Evolutionary conservation across 2,797 vertebrate species (phyloP).

Genomic region (Cossypha heuglini): DNA sequence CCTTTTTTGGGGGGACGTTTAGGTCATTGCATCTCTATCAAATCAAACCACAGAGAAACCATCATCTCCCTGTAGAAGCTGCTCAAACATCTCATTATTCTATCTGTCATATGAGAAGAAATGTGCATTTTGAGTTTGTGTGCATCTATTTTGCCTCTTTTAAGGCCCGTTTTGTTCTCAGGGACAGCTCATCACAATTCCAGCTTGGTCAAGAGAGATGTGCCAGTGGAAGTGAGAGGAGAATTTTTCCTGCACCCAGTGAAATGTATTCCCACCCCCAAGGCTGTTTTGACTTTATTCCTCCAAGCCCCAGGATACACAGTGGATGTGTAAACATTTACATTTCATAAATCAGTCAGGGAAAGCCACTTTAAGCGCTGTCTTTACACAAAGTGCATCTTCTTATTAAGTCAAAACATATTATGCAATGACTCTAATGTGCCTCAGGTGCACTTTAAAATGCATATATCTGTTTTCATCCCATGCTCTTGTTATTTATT

Average conservation of each 20-base stretch:
- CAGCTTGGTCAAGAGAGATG: neutral
- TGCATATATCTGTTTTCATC: neutral
- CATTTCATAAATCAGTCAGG: slow-evolving; percentile 39
- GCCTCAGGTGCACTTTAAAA: slow-evolving; percentile 53
- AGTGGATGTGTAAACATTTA: slow-evolving; percentile 44
- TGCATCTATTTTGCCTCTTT: neutral
- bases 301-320: neutral
- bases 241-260: neutral
- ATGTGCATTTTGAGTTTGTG: rapidly evolving
- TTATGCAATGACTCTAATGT: slow-evolving; percentile 2
- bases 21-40: neutral
- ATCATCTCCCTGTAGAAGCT: neutral
- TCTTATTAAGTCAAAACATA: slow-evolving; percentile 48
- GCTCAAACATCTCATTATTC: neutral
- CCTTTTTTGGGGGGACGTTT: neutral
- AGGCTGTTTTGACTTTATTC: slow-evolving; percentile 16
- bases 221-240: neutral
- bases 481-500: neutral
- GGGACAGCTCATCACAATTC: neutral
- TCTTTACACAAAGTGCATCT: slow-evolving; percentile 6
- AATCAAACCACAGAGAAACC: neutral
- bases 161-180: neutral
- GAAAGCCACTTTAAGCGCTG: neutral
- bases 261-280: neutral
- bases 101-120: neutral